Base-by-base conservation (phyloP, 1,140 invertebrate genomes). In the Amyelois transitella region DNA sequence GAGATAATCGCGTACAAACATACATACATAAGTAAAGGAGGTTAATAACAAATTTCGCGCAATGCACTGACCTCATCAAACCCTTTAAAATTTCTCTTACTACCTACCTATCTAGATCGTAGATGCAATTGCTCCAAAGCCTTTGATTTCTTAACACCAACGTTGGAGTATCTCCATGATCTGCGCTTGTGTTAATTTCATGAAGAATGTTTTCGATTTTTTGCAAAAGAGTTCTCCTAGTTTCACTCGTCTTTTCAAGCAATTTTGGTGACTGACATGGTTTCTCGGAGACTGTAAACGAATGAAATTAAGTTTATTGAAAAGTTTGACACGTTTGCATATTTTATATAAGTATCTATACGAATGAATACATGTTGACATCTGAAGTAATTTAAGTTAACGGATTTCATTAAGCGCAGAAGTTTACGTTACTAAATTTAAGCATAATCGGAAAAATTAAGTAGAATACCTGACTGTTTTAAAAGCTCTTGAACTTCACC, bases 61-160 rank as follows among this genome's bases (percentile, higher is more conserved):
- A n/a, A n/a, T n/a, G n/a, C n/a, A n/a, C n/a, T n/a, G n/a, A n/a
- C n/a, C n/a, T n/a, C n/a, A n/a, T n/a, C n/a, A n/a, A n/a, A n/a
- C n/a, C n/a, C n/a, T n/a, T n/a, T n/a, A n/a, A n/a, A n/a, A n/a
- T n/a, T n/a, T n/a, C n/a, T n/a, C n/a, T n/a, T n/a, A 38, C 21
- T 38, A 48, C 10, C 58, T 66, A 89, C 88, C 79, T 72, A 55
- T 89, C 82, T 49, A 81, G 63, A 66, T 88, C 81, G 53, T 88
- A 89, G 48, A 88, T 69, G 55, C 86, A 88, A 64, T 89, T 89
- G 45, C 75, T 88, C 88, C 88, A 89, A 19, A 88, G 60, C 43
- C 66, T 69, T 55, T 86, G 84, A 51, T 87, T 87, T 50, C 84
- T 75, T 18, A 87, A 67, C 18, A 72, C 53, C 10, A 87, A 50